Evolutionary conservation across 1,140 invertebrate genomes (phyloP).

Genomic region (Atta colombica): DNA sequence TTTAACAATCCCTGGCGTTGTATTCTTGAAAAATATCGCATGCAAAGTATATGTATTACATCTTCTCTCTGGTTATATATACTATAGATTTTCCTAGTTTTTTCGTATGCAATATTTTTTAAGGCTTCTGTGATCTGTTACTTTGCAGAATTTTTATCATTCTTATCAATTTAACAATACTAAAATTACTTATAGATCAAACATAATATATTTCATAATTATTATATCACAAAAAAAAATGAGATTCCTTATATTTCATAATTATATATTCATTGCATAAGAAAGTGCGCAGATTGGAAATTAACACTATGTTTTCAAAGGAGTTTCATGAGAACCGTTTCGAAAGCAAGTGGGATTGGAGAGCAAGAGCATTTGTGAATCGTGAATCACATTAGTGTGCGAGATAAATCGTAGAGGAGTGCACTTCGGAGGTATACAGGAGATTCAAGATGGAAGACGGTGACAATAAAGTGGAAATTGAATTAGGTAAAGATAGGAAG

Average conservation of each 20-base stretch:
- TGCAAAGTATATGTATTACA: no score
- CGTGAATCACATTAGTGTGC: neutral
- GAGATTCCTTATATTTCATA: neutral
- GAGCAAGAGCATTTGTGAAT: constrained; percentile 31
- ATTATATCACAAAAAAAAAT: neutral
- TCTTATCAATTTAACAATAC: no score
- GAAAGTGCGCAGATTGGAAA: neutral
- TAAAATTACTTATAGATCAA: neutral
- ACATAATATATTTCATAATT: neutral
- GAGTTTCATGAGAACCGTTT: constrained; percentile 43
- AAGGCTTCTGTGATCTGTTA: no score
- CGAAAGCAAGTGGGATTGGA: no score
- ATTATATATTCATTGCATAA: neutral
- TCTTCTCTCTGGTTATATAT: no score
- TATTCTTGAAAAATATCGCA: no score
- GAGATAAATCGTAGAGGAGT: neutral
- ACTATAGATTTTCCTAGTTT: no score
- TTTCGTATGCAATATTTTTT: no score
- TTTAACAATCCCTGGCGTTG: no score
- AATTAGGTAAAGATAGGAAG: constrained; percentile 88
- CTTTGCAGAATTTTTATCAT: no score
- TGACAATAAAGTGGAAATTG: constrained; percentile 79
- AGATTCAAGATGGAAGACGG: constrained; percentile 81
- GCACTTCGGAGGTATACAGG: neutral
- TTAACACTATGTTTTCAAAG: neutral